Conservation (phyloP, 2,113 vertebrate species). For the Athene noctua region DNA sequence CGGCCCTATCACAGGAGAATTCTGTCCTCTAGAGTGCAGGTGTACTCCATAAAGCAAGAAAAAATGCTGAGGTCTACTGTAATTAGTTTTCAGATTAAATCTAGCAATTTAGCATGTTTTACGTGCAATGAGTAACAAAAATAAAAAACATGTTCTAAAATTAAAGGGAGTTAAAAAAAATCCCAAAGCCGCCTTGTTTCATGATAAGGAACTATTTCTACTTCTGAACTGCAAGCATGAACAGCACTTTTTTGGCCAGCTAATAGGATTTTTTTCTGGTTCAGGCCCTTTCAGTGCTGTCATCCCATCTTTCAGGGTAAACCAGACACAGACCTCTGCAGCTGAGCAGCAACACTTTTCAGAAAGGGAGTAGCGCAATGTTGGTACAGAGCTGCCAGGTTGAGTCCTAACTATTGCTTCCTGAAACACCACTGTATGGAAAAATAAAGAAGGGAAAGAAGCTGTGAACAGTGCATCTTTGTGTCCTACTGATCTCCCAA, state of each 20-base stretch:
- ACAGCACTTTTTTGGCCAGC: background rate
- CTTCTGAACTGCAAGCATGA: background rate
- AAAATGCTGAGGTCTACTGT: background rate
- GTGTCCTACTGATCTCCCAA: background rate
- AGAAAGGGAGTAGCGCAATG: background rate
- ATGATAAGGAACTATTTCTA: background rate
- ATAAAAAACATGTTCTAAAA: background rate
- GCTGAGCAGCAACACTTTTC: background rate
- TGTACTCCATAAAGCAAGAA: background rate
- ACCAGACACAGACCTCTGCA: background rate
- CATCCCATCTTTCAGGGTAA: background rate
- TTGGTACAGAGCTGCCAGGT: background rate
- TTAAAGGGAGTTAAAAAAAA: background rate
- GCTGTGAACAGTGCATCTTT: background rate
- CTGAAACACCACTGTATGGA: background rate
- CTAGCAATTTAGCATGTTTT: conserved; percentile 4
- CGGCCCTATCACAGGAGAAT: background rate
- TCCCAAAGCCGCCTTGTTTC: background rate
- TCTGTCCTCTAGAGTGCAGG: background rate
- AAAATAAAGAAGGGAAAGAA: background rate
- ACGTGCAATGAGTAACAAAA: background rate
- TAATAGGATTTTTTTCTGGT: background rate
- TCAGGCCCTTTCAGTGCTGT: background rate
- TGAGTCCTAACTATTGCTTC: background rate
- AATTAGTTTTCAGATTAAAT: background rate